Conservation (phyloP, 1,140 invertebrate species). For the Drosophila chauvacae region DNA sequence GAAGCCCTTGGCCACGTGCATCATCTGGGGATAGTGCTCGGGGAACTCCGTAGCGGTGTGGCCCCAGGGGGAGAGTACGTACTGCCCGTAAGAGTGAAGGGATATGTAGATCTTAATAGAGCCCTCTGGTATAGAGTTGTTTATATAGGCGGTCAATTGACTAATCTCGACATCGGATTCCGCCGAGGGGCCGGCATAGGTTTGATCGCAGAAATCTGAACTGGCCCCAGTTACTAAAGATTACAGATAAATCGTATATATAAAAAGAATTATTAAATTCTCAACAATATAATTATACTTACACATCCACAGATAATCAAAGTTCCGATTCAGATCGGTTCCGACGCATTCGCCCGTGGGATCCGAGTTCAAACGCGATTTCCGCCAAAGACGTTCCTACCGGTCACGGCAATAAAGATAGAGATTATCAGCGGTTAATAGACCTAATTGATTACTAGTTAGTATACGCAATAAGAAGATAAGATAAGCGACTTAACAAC, state of each 20-base stretch:
- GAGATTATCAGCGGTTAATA: slow-evolving; percentile 21
- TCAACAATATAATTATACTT: slow-evolving; percentile 46
- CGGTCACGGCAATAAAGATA: slow-evolving; percentile 1
- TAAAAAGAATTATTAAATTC: background rate
- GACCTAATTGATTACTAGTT: slow-evolving; percentile 31
- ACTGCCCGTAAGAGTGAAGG: slow-evolving; percentile 85
- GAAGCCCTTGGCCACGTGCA: slow-evolving; percentile 84
- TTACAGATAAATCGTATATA: no score
- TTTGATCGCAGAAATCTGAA: slow-evolving; percentile 86
- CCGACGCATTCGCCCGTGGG: slow-evolving; percentile 85
- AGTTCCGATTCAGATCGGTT: slow-evolving; percentile 89
- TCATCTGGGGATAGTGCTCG: slow-evolving; percentile 85
- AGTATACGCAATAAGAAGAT: slow-evolving; percentile 12
- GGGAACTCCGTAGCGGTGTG: slow-evolving; percentile 84
- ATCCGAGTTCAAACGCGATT: slow-evolving; percentile 86
- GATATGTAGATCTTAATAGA: slow-evolving; percentile 85
- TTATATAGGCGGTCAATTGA: slow-evolving; percentile 82
- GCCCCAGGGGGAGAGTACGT: slow-evolving; percentile 84
- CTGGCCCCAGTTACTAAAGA: slow-evolving; percentile 85
- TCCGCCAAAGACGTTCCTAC: slow-evolving; percentile 88
- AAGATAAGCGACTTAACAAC: slow-evolving; percentile 23
- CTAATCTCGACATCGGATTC: slow-evolving; percentile 88
- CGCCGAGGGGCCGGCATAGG: slow-evolving; percentile 86
- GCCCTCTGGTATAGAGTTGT: slow-evolving; percentile 73
- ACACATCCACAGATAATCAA: slow-evolving; percentile 88